These are phyloP conservation scores for Ophiothrix spiculata DNA, from an alignment of 35 echinoderm and acorn worm species.

Conservation along the genomic window DNA sequence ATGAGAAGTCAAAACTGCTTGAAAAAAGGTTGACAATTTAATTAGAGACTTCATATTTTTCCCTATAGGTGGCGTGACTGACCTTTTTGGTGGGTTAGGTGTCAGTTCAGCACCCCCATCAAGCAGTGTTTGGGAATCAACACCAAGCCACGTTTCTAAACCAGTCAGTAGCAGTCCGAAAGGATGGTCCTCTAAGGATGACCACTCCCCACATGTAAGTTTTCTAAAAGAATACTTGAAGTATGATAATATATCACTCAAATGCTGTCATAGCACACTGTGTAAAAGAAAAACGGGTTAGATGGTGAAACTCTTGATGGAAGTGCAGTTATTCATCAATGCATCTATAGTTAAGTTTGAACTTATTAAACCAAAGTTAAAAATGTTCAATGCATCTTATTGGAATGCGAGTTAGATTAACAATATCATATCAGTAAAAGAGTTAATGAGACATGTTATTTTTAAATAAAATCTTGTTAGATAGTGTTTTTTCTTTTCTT, in stretches of 20 bases:
- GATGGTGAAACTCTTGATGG: neutral
- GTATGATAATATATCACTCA: neutral
- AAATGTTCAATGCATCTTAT: too few relatives aligned
- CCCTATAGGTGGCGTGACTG: constrained; percentile 4
- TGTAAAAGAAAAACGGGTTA: neutral
- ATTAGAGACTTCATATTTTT: too few relatives aligned
- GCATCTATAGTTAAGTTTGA: neutral
- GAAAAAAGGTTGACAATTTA: too few relatives aligned
- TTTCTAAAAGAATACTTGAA: neutral
- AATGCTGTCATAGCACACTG: neutral
- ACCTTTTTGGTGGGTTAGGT: constrained; percentile 50
- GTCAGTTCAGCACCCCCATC: constrained; percentile 45
- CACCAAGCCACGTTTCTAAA: neutral
- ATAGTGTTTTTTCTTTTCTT: too few relatives aligned
- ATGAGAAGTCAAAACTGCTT: too few relatives aligned
- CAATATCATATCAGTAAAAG: too few relatives aligned
- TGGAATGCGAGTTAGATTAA: too few relatives aligned
- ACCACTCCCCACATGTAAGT: neutral
- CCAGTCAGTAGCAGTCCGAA: constrained; percentile 17
- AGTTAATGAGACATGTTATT: too few relatives aligned
- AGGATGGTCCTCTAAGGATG: constrained; percentile 10
- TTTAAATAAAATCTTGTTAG: too few relatives aligned
- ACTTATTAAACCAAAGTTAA: neutral
- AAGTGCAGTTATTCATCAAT: too few relatives aligned
- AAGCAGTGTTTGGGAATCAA: constrained; percentile 60